These are phyloP conservation scores for Eupithecia pulchellata DNA, from an alignment of 2,888 invertebrate species.

Conservation along the genomic window DNA sequence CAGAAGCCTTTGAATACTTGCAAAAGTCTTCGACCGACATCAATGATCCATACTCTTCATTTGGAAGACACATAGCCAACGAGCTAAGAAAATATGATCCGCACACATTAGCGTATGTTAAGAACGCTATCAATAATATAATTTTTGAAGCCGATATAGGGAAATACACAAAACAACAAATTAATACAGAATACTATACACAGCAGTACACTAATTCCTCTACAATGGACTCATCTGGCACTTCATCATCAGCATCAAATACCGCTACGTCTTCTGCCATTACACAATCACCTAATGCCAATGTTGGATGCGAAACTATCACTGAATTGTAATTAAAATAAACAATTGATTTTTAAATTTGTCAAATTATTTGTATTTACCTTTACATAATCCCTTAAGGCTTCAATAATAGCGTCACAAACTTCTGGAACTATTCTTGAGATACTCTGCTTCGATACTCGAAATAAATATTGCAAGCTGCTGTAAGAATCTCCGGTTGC, in stretches of 20 bases:
- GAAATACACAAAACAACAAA: conserved; percentile 21
- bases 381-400: conserved; percentile 29
- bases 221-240: conserved; percentile 28
- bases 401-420: conserved; percentile 23
- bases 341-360: conserved; percentile 18
- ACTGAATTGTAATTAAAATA: conserved; percentile 23
- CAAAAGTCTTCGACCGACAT: conserved; percentile 15
- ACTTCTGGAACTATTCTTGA: conserved; percentile 23
- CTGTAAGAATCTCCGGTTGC: conserved; percentile 35
- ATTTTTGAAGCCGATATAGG: conserved; percentile 22
- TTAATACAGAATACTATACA: conserved; percentile 36
- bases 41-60: conserved; percentile 14
- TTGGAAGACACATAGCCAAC: conserved; percentile 16
- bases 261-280: conserved; percentile 22
- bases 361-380: conserved; percentile 27
- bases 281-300: conserved; percentile 19
- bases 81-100: conserved; percentile 25
- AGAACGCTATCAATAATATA: conserved; percentile 21
- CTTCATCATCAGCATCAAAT: conserved; percentile 29
- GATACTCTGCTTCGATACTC: conserved; percentile 21
- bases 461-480: conserved; percentile 31
- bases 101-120: conserved; percentile 18
- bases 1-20: conserved; percentile 12
- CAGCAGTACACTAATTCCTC: conserved; percentile 28
- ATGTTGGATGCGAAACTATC: conserved; percentile 16